These are phyloP conservation scores for Nematostella vectensis DNA, from an alignment of 92 coral and sea anemone genomes.

Conservation along the genomic window DNA sequence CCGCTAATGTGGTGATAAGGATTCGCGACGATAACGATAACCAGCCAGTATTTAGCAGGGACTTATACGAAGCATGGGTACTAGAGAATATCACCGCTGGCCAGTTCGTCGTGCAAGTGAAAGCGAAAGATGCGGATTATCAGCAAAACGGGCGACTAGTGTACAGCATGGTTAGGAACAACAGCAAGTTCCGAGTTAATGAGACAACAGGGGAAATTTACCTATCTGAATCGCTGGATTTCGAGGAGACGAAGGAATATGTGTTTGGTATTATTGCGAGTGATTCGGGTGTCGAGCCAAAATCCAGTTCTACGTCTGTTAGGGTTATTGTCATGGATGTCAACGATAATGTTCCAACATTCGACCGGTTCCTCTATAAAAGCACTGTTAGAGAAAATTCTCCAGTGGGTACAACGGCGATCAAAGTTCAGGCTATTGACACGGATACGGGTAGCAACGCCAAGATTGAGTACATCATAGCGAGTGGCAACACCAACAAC, in stretches of 20 bases:
- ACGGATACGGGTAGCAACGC: constrained; percentile 29
- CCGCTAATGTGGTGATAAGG: constrained; percentile 18
- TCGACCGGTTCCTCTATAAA: constrained; percentile 20
- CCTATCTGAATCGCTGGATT: constrained; percentile 23
- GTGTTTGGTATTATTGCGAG: neutral
- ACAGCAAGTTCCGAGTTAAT: constrained; percentile 23
- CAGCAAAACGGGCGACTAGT: constrained; percentile 1
- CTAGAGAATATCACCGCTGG: constrained; percentile 15
- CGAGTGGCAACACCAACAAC: constrained; percentile 10
- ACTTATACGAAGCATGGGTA: constrained; percentile 16
- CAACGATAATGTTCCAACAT: constrained; percentile 42
- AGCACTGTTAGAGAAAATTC: constrained; percentile 1
- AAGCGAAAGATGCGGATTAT: constrained; percentile 1
- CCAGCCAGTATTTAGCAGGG: constrained; percentile 21
- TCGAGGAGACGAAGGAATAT: constrained; percentile 29
- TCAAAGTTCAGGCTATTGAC: neutral
- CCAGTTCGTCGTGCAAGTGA: neutral
- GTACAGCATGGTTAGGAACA: constrained; percentile 12
- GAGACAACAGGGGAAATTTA: constrained; percentile 23
- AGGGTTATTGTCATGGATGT: constrained; percentile 30
- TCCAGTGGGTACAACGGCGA: neutral
- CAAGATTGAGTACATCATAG: constrained; percentile 17
- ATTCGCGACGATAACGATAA: constrained; percentile 31
- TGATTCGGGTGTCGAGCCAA: constrained; percentile 14
- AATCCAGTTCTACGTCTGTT: constrained; percentile 21